phyloP scores from a whole-genome alignment of 2,113 vertebrate genomes.

The Rhinogobius similis region DNA sequence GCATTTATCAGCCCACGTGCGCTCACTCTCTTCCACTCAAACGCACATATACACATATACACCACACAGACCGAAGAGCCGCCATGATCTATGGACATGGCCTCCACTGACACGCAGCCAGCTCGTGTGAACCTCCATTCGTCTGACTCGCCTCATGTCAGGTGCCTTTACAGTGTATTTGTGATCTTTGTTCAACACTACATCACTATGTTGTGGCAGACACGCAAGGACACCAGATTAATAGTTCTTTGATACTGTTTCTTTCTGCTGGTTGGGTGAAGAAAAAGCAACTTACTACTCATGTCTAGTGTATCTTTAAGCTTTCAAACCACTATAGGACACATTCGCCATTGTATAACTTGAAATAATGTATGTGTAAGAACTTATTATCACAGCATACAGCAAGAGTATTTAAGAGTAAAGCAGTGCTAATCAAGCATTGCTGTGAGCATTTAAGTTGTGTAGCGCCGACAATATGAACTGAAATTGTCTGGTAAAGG shows the following conservation, averaged over 20 bases:
- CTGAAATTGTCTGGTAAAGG: background rate
- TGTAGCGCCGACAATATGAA: background rate
- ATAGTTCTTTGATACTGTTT: background rate
- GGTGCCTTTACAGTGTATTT: background rate
- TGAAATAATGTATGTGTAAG: no score
- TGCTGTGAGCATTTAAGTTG: background rate
- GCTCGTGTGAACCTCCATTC: slow-evolving; percentile 40
- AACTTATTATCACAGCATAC: no score
- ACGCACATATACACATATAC: background rate
- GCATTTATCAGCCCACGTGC: background rate
- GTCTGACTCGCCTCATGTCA: slow-evolving; percentile 11
- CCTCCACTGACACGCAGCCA: slow-evolving; percentile 18
- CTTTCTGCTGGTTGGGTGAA: no score
- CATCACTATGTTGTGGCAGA: background rate
- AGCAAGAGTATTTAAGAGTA: no score
- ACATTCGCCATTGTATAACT: no score
- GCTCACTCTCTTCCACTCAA: background rate
- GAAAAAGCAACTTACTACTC: no score
- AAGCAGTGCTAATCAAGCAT: no score
- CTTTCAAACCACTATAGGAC: background rate
- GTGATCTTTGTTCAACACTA: slow-evolving; percentile 7
- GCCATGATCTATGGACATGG: slow-evolving; percentile 16
- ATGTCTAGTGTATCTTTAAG: background rate
- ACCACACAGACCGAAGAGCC: background rate
- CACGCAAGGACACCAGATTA: background rate